Percentiles rank a stretch among this genome's conserved stretches.
Evolutionary conservation across 2,113 vertebrate species (phyloP).

Genomic region (Spheniscus mendiculus): DNA sequence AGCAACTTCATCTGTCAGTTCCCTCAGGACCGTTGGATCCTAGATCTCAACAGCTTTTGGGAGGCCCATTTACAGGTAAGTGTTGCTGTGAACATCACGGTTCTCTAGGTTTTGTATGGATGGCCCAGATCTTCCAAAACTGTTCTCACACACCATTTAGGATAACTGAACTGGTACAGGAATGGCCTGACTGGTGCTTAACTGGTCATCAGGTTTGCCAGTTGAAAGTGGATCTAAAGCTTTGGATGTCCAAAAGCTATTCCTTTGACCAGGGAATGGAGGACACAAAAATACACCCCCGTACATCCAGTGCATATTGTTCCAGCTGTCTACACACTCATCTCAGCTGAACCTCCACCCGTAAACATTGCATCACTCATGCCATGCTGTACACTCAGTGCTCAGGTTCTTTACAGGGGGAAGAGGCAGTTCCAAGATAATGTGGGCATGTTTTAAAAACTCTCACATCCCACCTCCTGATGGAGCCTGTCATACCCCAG

Average conservation of each 20-base stretch:
- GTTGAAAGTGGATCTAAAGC: not conserved
- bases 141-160: not conserved
- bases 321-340: fast-evolving
- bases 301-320: not conserved
- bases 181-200: not conserved
- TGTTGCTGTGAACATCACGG: not conserved
- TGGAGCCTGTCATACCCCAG: not conserved
- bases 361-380: not conserved
- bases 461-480: not conserved
- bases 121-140: not conserved
- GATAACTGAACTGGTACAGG: not conserved
- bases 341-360: not conserved
- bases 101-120: not conserved
- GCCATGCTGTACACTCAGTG: not conserved
- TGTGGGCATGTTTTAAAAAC: not conserved
- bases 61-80: not conserved
- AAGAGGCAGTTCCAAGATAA: not conserved
- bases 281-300: not conserved
- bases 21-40: fast-evolving
- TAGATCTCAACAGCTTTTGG: not conserved
- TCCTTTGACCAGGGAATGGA: not conserved
- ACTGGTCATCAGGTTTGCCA: not conserved
- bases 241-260: not conserved
- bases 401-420: not conserved
- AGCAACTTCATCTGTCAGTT: not conserved